Percentiles rank a stretch among this genome's conserved stretches.
Conservation (phyloP, 1,140 invertebrate genomes). For the Ceratitis capitata region DNA sequence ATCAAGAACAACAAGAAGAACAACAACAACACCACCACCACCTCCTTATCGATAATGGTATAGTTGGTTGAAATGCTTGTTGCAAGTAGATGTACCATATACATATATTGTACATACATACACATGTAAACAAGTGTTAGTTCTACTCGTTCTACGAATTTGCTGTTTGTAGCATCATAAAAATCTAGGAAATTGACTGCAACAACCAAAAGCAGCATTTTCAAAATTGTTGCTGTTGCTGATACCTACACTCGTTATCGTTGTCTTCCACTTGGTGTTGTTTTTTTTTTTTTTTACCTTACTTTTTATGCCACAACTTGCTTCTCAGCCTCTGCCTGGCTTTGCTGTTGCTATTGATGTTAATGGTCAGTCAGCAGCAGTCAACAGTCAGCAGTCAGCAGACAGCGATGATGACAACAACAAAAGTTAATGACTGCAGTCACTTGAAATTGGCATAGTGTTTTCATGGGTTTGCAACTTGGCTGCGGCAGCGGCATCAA, state of each 20-base stretch:
- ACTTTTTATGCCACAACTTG: background rate
- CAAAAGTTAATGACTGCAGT: too few species aligned
- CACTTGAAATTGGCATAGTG: too few species aligned
- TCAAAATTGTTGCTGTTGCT: conserved; percentile 20
- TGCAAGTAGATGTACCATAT: background rate
- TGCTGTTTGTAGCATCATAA: conserved; percentile 25
- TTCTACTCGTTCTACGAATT: background rate
- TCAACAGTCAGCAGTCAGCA: background rate
- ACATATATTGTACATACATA: too few species aligned
- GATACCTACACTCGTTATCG: conserved; percentile 24
- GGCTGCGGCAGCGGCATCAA: too few species aligned
- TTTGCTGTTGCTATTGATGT: background rate
- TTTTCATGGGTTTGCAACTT: too few species aligned
- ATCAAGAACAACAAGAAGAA: background rate
- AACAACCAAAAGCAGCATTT: conserved; percentile 7
- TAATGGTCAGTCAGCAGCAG: conserved; percentile 29
- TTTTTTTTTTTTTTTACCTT: background rate
- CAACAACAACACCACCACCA: background rate
- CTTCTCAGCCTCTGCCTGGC: background rate
- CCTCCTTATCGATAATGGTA: too few species aligned
- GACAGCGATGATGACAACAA: too few species aligned
- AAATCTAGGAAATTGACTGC: conserved; percentile 34
- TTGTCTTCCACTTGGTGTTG: background rate
- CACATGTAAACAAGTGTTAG: background rate
- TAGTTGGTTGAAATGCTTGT: too few species aligned